Evolutionary conservation across 2,797 vertebrate genomes (phyloP).

Genomic region (Diceros bicornis): DNA sequence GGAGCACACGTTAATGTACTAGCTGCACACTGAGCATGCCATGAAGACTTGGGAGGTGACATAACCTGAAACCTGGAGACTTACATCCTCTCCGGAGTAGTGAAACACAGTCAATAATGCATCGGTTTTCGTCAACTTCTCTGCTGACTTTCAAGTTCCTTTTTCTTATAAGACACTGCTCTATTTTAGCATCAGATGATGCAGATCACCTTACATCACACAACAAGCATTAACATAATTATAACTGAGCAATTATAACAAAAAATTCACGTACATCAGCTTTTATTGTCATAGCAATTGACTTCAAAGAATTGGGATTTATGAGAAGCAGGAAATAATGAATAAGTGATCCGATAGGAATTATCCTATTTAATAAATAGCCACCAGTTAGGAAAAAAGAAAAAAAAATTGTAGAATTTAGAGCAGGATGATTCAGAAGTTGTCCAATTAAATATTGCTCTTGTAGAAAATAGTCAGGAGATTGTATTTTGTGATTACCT

Average conservation of each 20-base stretch:
- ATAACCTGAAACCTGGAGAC: constrained; percentile 16
- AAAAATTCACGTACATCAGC: constrained; percentile 75
- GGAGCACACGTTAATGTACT: neutral
- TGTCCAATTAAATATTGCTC: neutral
- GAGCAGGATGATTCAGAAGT: neutral
- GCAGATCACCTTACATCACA: constrained; percentile 83
- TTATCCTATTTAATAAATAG: neutral
- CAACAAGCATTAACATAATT: constrained; percentile 75
- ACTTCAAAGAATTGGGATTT: constrained; percentile 81
- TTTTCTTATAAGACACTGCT: constrained; percentile 82
- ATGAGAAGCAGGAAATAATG: constrained; percentile 73
- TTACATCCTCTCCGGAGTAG: neutral
- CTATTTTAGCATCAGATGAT: constrained; percentile 77
- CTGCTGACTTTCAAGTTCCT: constrained; percentile 83
- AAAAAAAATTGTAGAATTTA: neutral
- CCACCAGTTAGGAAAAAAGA: neutral
- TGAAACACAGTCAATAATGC: constrained; percentile 64
- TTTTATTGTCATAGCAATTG: constrained; percentile 82
- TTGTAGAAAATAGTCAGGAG: neutral
- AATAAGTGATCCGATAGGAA: neutral
- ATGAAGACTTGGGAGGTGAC: neutral
- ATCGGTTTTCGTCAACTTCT: constrained; percentile 79
- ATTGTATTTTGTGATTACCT: neutral
- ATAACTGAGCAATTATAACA: constrained; percentile 70
- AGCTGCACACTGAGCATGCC: constrained; percentile 34